Evolutionary conservation across 92 coral and sea anemone genomes (phyloP).

Genomic region (Hydrozoanthus gracilis): DNA sequence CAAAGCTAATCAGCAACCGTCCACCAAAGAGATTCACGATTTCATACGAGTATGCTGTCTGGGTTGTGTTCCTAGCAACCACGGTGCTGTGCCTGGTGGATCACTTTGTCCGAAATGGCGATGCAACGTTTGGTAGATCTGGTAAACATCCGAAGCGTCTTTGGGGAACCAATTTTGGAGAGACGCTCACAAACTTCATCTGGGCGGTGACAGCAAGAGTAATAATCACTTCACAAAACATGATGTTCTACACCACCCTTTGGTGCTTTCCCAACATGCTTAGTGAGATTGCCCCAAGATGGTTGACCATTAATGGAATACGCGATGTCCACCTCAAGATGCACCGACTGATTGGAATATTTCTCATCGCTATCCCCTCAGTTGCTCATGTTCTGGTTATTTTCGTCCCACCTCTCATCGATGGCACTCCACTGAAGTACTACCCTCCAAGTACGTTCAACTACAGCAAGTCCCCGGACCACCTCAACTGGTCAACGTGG

Average conservation of each 20-base stretch:
- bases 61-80: conserved; percentile 31
- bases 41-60: conserved; percentile 15
- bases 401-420: conserved; percentile 61
- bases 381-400: conserved; percentile 65
- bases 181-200: conserved; percentile 57
- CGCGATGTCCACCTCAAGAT: conserved; percentile 62
- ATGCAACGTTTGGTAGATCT: conserved; percentile 48
- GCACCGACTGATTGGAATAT: conserved; percentile 60
- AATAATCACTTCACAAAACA: conserved; percentile 58
- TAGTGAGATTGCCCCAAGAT: conserved; percentile 56
- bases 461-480: conserved; percentile 51
- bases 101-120: conserved; percentile 57
- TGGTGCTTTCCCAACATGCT: conserved; percentile 68
- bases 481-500: conserved; percentile 56
- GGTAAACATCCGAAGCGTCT: conserved; percentile 47
- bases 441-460: conserved; percentile 64
- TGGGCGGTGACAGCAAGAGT: conserved; percentile 71
- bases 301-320: conserved; percentile 61
- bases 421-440: conserved; percentile 58
- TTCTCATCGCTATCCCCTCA: conserved; percentile 61
- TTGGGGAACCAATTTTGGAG: conserved; percentile 55
- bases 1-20: neutral
- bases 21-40: neutral
- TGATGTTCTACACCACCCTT: conserved; percentile 66
- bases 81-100: conserved; percentile 55